Conservation (phyloP, 2,888 invertebrate genomes). For the Tortricodes alternella region DNA sequence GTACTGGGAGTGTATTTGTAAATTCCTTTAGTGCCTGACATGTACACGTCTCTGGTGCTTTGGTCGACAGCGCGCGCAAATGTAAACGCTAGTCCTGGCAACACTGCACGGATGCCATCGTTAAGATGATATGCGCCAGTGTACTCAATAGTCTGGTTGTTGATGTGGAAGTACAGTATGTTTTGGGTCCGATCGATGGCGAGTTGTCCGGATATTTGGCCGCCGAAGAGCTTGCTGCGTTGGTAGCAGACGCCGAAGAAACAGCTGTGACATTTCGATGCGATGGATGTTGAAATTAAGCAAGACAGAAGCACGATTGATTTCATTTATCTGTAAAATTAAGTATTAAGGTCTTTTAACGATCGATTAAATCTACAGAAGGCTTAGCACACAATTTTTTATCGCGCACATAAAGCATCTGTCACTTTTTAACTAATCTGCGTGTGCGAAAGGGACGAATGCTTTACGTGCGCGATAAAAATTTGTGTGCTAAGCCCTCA, state of each 20-base stretch:
- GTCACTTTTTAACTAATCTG: too few species aligned
- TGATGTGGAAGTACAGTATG: conserved; percentile 60
- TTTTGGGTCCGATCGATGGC: conserved; percentile 59
- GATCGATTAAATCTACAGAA: too few species aligned
- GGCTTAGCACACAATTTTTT: too few species aligned
- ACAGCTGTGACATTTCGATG: conserved; percentile 57
- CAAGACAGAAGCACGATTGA: conserved; percentile 2
- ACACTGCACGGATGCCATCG: conserved; percentile 45
- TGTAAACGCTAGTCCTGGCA: conserved; percentile 55
- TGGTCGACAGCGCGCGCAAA: conserved; percentile 62
- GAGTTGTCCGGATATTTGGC: conserved; percentile 59
- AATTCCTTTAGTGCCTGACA: conserved; percentile 57
- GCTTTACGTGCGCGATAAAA: too few species aligned
- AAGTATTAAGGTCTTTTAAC: too few species aligned
- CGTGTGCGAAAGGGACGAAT: too few species aligned
- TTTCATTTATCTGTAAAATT: conserved; percentile 9
- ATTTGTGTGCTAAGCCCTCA: too few species aligned
- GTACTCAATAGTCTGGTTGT: conserved; percentile 44
- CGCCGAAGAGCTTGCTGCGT: conserved; percentile 49
- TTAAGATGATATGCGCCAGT: conserved; percentile 59
- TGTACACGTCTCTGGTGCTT: conserved; percentile 51
- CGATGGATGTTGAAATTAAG: conserved; percentile 4
- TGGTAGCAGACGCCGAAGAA: conserved; percentile 59
- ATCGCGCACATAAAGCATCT: too few species aligned
- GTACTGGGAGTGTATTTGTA: conserved; percentile 50